Evolutionary conservation across 1,140 invertebrate genomes (phyloP).

Genomic region (Stenopsyche tienmushanensis): DNA sequence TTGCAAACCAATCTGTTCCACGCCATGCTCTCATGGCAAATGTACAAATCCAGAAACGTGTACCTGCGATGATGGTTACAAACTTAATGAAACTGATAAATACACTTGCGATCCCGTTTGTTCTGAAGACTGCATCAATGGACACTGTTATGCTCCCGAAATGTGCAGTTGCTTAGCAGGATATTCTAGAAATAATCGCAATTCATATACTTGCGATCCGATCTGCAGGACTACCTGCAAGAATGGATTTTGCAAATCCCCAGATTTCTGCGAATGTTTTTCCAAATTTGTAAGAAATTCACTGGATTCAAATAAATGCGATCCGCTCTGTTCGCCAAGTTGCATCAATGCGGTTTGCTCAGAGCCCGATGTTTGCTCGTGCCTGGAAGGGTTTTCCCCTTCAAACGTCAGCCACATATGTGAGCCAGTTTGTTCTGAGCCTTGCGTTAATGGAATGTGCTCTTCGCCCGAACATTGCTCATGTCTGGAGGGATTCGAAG

Average conservation of each 20-base stretch:
- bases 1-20: neutral
- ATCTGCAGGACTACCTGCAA: constrained; percentile 46
- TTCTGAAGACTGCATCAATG: constrained; percentile 45
- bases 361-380: constrained; percentile 44
- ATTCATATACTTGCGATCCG: constrained; percentile 46
- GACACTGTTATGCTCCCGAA: constrained; percentile 56
- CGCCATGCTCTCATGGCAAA: neutral
- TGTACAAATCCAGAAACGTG: neutral
- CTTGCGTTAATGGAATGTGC: constrained; percentile 47
- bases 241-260: constrained; percentile 49
- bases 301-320: constrained; percentile 37
- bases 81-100: neutral
- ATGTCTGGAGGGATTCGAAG: constrained; percentile 44
- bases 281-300: constrained; percentile 44
- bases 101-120: neutral
- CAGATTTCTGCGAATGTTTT: constrained; percentile 53
- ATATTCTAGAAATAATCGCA: too few species aligned
- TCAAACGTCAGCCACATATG: neutral
- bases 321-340: constrained; percentile 45
- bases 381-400: constrained; percentile 39
- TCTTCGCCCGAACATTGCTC: constrained; percentile 46
- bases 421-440: neutral
- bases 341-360: constrained; percentile 55
- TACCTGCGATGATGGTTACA: neutral
- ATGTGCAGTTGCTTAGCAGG: constrained; percentile 57